Evolutionary conservation across 1,140 invertebrate species (phyloP).

Genomic region (Maniola jurtina): DNA sequence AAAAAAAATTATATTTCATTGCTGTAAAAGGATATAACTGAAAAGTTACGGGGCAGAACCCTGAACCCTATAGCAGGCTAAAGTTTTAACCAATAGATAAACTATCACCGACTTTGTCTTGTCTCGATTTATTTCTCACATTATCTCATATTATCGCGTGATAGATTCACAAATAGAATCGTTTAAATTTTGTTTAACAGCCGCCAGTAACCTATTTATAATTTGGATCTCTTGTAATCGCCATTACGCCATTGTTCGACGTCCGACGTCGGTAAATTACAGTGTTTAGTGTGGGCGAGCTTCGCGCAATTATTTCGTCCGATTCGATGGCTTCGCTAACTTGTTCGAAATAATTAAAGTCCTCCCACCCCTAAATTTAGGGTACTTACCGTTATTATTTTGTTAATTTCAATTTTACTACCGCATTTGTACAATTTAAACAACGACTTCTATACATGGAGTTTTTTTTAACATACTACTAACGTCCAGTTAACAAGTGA

Average conservation of each 20-base stretch:
- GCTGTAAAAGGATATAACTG: no score
- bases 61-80: no score
- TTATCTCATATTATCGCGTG: no score
- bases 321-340: conserved; percentile 2
- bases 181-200: not conserved
- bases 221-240: conserved; percentile 14
- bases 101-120: no score
- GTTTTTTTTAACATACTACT: no score
- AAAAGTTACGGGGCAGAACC: no score
- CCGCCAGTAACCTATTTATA: not conserved
- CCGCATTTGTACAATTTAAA: not conserved
- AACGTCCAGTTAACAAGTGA: no score
- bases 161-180: not conserved
- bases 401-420: not conserved
- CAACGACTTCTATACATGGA: no score
- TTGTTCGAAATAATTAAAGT: conserved; percentile 5
- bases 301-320: conserved; percentile 28
- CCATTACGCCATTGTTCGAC: conserved; percentile 28
- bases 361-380: not conserved
- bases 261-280: conserved; percentile 29
- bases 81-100: no score
- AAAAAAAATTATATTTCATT: no score
- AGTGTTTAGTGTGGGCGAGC: conserved; percentile 27
- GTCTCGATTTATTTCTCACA: no score
- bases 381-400: not conserved